Percentiles rank a stretch among this genome's conserved stretches.
phyloP scores from a whole-genome alignment of 2,888 invertebrate species.

The Noctua janthina region DNA sequence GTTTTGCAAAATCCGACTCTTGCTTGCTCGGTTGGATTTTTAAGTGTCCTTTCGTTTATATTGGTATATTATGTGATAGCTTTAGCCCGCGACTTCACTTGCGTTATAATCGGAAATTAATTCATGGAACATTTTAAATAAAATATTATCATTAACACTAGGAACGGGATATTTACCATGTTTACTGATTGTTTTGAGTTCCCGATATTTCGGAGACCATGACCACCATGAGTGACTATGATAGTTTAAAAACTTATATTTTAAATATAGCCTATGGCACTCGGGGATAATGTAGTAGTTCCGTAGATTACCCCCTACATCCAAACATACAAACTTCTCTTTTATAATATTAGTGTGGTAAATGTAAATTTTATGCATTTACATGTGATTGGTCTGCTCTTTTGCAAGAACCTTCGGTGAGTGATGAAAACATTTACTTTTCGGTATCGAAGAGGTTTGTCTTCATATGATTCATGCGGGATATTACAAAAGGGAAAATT shows the following conservation, averaged over 20 bases:
- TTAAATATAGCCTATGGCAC: not conserved
- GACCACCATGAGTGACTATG: too few relatives aligned
- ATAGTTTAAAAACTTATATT: too few relatives aligned
- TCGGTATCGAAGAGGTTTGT: not conserved
- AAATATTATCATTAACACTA: too few relatives aligned
- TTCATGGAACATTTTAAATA: not conserved
- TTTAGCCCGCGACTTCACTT: not conserved
- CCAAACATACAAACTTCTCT: not conserved
- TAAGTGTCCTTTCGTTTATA: conserved; percentile 52
- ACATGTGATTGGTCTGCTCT: not conserved
- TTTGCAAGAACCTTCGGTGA: conserved; percentile 4
- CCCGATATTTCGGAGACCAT: too few relatives aligned
- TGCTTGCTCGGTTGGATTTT: conserved; percentile 35
- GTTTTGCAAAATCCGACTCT: conserved; percentile 61
- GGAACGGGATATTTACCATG: too few relatives aligned
- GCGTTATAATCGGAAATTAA: not conserved
- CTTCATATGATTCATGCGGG: conserved; percentile 2
- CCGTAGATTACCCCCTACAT: not conserved
- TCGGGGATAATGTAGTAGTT: not conserved
- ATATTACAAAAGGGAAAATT: not conserved
- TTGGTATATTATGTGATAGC: not conserved
- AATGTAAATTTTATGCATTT: not conserved
- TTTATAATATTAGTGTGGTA: not conserved
- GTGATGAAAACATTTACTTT: conserved; percentile 8
- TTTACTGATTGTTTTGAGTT: too few relatives aligned